These are phyloP conservation scores for Eupsilia transversa DNA, from an alignment of 2,888 invertebrate genomes.

Conservation along the genomic window DNA sequence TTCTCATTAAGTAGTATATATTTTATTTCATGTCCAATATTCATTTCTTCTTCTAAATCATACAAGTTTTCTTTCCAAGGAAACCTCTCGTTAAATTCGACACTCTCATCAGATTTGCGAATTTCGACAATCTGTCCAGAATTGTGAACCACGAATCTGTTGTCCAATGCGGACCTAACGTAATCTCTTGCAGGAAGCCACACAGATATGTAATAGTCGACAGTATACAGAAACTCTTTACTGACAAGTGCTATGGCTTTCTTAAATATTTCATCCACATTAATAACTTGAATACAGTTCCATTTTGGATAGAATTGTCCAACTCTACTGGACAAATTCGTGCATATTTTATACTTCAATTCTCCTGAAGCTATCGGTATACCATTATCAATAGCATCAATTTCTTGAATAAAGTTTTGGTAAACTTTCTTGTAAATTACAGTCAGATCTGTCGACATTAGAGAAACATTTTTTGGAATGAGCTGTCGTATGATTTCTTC, in stretches of 20 bases:
- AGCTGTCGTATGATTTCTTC: conserved; percentile 8
- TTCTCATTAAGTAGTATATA: neutral
- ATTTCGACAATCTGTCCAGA: conserved; percentile 9
- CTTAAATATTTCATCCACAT: neutral
- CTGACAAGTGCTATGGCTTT: conserved; percentile 7
- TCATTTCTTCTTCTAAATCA: neutral
- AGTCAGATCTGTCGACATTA: neutral
- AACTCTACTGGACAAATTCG: neutral
- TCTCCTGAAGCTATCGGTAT: neutral
- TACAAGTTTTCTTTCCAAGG: conserved; percentile 14
- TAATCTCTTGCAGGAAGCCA: conserved; percentile 11
- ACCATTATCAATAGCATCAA: conserved; percentile 5
- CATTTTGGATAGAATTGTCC: conserved; percentile 2
- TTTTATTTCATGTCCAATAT: neutral
- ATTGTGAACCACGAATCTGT: neutral
- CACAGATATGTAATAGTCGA: neutral
- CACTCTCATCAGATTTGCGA: neutral
- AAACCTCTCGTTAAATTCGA: neutral
- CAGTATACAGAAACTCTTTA: neutral
- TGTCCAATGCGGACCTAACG: conserved; percentile 7
- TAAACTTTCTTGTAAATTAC: conserved; percentile 4
- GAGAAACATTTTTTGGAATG: neutral
- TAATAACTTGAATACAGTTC: neutral
- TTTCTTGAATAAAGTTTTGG: conserved; percentile 18
- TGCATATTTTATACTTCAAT: neutral